Evolutionary conservation across 1,140 invertebrate species (phyloP), one percentile per base, ranked within the genome.

Genomic region (Drosophila arizonae): DNA sequence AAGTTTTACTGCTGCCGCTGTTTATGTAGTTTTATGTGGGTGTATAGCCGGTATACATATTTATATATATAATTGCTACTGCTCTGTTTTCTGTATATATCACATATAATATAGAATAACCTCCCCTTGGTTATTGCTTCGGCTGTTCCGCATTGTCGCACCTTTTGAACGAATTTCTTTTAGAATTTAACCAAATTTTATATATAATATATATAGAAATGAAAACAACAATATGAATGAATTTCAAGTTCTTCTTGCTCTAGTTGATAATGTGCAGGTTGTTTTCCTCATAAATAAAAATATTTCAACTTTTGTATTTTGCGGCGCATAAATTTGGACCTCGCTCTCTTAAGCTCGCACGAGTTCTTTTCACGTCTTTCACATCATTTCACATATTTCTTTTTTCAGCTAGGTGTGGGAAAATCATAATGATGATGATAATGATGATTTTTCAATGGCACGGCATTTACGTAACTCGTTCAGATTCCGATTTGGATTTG

Each of bases 101-200:
- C 17, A 30, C 46, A 46, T 45, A 5, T 6, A 6, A 30, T 30
- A 30, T 30, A 30, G 4, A 30, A 30, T 30, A 30, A 6, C 55
- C 36, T 39, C 55, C 57, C 58, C 43, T 57, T 11, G 36, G 30
- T 33, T 36, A 17, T 21, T 33, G 60, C 26, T 64, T 30, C 52
- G 52, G 48, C 45, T 71, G 84, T 88, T 87, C 82, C 84, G 79
- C 82, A 87, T 84, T 87, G 82, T 87, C 82, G 79, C 69, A 74
- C 62, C 64, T 74, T 69, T 64, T 51, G 45, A 62, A 76, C 52
- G 51, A 57, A 39, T 39, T 58, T 48, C 24, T 30, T 26, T 50
- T 4, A 36, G 13, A 30, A 56, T 33, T 56, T n/a, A 33, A 30
- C 33, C 63, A 58, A 66, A 78, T 52, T 6, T 43, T 45, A 15